Evolutionary conservation across 2,797 vertebrate species (phyloP).

Genomic region (Amblyraja radiata): DNA sequence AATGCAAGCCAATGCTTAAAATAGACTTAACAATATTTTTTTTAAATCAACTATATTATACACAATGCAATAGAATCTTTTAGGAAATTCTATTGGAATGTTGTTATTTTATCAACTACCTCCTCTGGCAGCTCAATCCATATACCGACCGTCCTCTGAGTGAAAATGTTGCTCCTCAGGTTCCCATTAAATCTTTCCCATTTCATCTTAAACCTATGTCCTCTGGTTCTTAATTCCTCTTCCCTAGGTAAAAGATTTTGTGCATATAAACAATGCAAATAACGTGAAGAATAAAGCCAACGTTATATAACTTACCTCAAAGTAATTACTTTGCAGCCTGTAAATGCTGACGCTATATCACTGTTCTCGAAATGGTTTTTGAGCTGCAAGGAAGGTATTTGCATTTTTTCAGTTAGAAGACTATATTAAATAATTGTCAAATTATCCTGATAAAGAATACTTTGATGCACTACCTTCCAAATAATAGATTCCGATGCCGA

Average conservation of each 20-base stretch:
- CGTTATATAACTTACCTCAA: conserved; percentile 9
- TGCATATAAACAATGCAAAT: not conserved
- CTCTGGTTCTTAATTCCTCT: not conserved
- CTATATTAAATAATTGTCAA: not conserved
- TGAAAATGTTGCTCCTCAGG: too few relatives aligned
- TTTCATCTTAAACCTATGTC: too few relatives aligned
- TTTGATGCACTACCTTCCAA: not conserved
- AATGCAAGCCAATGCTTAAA: not conserved
- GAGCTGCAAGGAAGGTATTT: not conserved
- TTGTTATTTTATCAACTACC: not conserved
- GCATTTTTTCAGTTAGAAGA: not conserved
- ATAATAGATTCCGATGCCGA: not conserved
- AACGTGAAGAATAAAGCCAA: not conserved
- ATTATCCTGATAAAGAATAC: not conserved
- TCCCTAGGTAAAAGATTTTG: not conserved
- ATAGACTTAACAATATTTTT: not conserved
- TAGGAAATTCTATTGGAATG: not conserved
- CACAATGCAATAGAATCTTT: not conserved
- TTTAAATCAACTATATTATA: not conserved
- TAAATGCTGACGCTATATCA: not conserved
- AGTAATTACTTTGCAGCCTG: not conserved
- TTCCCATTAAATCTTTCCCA: too few relatives aligned
- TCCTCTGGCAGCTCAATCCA: too few relatives aligned
- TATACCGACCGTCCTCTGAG: too few relatives aligned
- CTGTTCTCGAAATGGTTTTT: not conserved